Conservation (phyloP, 2,888 invertebrate genomes). For the Disparrhopalites patrizii region DNA sequence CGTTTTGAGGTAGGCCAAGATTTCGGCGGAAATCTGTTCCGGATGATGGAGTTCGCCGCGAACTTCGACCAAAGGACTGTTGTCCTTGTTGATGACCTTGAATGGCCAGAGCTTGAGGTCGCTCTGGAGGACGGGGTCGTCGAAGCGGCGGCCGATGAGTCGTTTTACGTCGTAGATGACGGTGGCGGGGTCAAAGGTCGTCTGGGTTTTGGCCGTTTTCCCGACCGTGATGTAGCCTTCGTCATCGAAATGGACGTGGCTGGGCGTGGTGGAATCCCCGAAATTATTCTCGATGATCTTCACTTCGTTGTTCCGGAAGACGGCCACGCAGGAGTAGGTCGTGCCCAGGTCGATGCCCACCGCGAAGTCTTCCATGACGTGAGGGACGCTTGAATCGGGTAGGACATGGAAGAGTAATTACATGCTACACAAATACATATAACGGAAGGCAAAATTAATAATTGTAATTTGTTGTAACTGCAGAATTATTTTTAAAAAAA, state of each 20-base stretch:
- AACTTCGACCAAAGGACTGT: constrained; percentile 28
- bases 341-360: no score
- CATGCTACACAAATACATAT: no score
- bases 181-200: background rate
- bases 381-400: no score
- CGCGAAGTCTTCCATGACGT: no score
- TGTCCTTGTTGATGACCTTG: constrained; percentile 73
- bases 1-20: constrained; percentile 85
- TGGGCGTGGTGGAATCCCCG: constrained; percentile 20
- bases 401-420: no score
- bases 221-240: constrained; percentile 15
- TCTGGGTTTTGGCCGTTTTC: background rate
- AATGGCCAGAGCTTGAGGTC: constrained; percentile 96
- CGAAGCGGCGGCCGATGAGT: constrained; percentile 85
- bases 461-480: no score
- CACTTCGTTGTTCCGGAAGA: background rate
- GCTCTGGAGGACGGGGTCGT: constrained; percentile 80
- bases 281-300: constrained; percentile 21
- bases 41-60: constrained; percentile 58
- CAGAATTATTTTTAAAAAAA: no score
- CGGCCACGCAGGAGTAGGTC: constrained; percentile 6
- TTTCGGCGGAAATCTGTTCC: constrained; percentile 62
- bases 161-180: constrained; percentile 73
- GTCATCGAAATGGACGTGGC: constrained; percentile 17
- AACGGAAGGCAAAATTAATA: no score